phyloP scores from a whole-genome alignment of 2,797 vertebrate species.

The Sebastes oblongus region DNA sequence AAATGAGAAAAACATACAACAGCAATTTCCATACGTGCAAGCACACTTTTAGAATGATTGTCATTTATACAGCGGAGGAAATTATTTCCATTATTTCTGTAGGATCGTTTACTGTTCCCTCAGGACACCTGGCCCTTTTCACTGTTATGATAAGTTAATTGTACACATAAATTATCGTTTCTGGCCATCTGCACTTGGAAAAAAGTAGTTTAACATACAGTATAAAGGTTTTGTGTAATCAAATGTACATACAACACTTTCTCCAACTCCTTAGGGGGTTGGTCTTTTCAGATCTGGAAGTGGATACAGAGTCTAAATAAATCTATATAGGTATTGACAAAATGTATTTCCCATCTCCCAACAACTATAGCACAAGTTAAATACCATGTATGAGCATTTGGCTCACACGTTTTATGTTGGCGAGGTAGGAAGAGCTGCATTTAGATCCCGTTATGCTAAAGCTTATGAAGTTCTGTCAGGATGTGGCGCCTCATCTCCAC shows the following conservation, averaged over 20 bases:
- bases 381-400: slow-evolving; percentile 34
- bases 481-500: slow-evolving; percentile 15
- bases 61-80: slow-evolving; percentile 61
- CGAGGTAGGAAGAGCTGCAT: slow-evolving; percentile 63
- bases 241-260: slow-evolving; percentile 14
- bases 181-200: slow-evolving; percentile 37
- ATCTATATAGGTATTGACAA: slow-evolving; percentile 22
- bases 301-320: slow-evolving; percentile 23
- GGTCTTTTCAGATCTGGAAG: slow-evolving; percentile 15
- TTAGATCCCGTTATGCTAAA: slow-evolving; percentile 40
- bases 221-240: slow-evolving; percentile 32
- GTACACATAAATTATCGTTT: slow-evolving; percentile 71
- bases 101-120: slow-evolving; percentile 59
- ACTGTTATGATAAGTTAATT: slow-evolving; percentile 76
- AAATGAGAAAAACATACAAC: slow-evolving; percentile 67
- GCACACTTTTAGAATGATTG: slow-evolving; percentile 64
- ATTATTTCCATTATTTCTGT: slow-evolving; percentile 50
- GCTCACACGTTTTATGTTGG: slow-evolving; percentile 51
- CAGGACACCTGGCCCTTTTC: slow-evolving; percentile 73
- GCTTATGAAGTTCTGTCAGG: slow-evolving; percentile 8
- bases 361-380: slow-evolving; percentile 37
- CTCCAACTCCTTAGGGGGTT: neutral
- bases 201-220: slow-evolving; percentile 61
- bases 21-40: slow-evolving; percentile 59
- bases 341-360: slow-evolving; percentile 48